Evolutionary conservation across 1,140 invertebrate species (phyloP).

Genomic region (Trichoplusia ni): DNA sequence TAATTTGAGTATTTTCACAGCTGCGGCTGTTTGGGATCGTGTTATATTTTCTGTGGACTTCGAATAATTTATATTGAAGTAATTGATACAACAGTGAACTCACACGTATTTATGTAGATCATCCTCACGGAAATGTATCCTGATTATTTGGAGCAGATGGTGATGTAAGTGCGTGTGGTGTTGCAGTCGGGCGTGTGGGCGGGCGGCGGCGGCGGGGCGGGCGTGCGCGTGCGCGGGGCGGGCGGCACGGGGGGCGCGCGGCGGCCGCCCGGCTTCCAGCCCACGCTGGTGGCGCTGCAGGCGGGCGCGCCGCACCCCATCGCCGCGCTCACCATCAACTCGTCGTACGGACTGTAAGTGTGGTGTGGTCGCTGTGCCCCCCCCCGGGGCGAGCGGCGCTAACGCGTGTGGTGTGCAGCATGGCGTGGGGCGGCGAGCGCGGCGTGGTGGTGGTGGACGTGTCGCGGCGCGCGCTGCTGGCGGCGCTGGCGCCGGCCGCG

Average conservation of each 20-base stretch:
- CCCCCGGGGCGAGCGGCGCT: not conserved
- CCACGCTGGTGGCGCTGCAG: constrained; percentile 94
- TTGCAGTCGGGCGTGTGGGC: constrained; percentile 31
- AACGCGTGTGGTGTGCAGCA: constrained; percentile 81
- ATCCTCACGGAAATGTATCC: too few relatives aligned
- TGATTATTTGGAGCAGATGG: not conserved
- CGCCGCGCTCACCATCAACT: constrained; percentile 95
- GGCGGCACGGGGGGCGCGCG: constrained; percentile 65
- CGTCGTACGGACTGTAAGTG: constrained; percentile 97
- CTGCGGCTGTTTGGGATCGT: too few relatives aligned
- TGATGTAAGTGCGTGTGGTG: not conserved
- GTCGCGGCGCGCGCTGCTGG: constrained; percentile 93
- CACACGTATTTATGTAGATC: not conserved
- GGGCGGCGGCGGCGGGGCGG: constrained; percentile 31
- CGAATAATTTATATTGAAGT: too few relatives aligned
- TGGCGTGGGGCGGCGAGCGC: constrained; percentile 98
- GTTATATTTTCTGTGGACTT: too few relatives aligned
- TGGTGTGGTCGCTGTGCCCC: not conserved
- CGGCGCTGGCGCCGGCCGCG: constrained; percentile 92
- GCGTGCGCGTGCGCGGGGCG: constrained; percentile 62
- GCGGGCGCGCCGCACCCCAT: constrained; percentile 67
- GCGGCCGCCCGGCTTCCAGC: constrained; percentile 95
- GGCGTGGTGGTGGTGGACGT: constrained; percentile 97
- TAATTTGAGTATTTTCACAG: too few relatives aligned
- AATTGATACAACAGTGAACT: too few relatives aligned